Percentiles rank a stretch among this genome's conserved stretches.
Conservation (phyloP, 2,797 vertebrate species). For the Hypotaenidia philippensis region DNA sequence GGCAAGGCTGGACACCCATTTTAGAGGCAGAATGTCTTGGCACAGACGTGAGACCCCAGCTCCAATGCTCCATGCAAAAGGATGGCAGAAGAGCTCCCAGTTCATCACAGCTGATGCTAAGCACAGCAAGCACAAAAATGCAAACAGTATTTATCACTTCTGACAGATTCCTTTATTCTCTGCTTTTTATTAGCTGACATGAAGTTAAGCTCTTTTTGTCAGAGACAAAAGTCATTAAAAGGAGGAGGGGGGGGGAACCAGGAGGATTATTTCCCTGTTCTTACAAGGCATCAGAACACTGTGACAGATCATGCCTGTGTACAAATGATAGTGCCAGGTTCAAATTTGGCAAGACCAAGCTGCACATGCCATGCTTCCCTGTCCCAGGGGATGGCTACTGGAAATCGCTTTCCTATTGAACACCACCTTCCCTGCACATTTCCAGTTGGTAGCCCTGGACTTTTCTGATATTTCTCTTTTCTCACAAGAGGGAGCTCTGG, state of each 20-base stretch:
- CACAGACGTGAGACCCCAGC: rapidly evolving
- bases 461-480: background rate
- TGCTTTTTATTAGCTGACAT: constrained; percentile 36
- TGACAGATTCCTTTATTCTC: constrained; percentile 35
- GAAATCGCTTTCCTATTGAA: background rate
- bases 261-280: background rate
- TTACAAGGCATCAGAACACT: background rate
- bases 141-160: constrained; percentile 8
- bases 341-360: background rate
- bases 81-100: background rate
- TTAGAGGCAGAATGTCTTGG: background rate
- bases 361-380: background rate
- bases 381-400: background rate
- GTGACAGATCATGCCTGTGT: rapidly evolving
- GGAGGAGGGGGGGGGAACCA: background rate
- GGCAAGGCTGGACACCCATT: background rate
- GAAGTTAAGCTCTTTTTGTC: background rate
- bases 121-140: background rate
- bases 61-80: background rate
- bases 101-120: background rate
- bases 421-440: background rate
- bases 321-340: background rate
- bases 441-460: background rate
- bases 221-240: background rate
- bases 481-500: constrained; percentile 69